These are phyloP conservation scores for Leptobrachium leishanense DNA, from an alignment of 2,113 vertebrate genomes.

Conservation along the genomic window DNA sequence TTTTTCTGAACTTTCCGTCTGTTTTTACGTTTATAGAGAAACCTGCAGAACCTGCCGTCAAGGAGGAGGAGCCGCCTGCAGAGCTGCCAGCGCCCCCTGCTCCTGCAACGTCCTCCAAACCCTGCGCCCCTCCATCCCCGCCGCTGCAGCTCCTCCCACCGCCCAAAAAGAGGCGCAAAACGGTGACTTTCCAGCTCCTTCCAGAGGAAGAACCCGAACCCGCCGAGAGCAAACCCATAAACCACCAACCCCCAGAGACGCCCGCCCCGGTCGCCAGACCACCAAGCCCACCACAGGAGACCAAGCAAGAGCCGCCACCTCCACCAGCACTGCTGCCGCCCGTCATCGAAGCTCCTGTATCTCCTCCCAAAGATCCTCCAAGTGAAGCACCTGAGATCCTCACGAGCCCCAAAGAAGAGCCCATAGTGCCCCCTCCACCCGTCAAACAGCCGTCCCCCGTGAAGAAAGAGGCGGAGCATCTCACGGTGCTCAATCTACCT, in stretches of 20 bases:
- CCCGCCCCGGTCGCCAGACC: conserved; percentile 5
- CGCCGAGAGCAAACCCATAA: conserved; percentile 17
- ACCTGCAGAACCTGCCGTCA: background rate
- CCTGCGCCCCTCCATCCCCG: conserved; percentile 66
- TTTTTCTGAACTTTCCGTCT: background rate
- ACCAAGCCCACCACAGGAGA: conserved; percentile 5
- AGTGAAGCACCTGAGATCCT: background rate
- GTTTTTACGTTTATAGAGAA: background rate
- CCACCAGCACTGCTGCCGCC: background rate
- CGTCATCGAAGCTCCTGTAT: conserved; percentile 24
- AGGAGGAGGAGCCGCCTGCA: conserved; percentile 47
- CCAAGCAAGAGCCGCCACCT: conserved; percentile 13
- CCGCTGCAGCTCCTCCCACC: conserved; percentile 76
- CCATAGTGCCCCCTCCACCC: background rate
- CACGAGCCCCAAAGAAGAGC: background rate
- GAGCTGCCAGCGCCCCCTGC: background rate
- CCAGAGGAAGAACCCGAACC: conserved; percentile 62
- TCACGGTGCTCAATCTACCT: conserved; percentile 85
- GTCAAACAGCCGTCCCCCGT: conserved; percentile 5
- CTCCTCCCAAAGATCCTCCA: conserved; percentile 31
- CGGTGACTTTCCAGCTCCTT: conserved; percentile 76
- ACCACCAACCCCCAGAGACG: conserved; percentile 9
- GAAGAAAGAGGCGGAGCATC: conserved; percentile 62
- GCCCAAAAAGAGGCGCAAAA: conserved; percentile 88
- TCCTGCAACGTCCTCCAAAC: conserved; percentile 17